Evolutionary conservation across 2,797 vertebrate species (phyloP).

Genomic region (Gila robusta): DNA sequence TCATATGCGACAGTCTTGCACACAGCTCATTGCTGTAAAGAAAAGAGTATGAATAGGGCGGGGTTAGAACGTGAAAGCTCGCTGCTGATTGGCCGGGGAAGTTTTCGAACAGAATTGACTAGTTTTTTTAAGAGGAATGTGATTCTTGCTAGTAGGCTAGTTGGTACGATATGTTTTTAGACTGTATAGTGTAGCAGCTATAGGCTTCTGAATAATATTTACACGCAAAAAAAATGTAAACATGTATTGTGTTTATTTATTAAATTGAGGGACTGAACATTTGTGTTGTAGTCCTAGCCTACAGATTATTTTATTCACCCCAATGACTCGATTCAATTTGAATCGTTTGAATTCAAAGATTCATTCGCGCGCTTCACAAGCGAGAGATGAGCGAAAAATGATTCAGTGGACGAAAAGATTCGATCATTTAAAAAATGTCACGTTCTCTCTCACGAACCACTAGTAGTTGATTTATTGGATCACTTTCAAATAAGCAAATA

Average conservation of each 20-base stretch:
- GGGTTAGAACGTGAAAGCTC: slow-evolving; percentile 44
- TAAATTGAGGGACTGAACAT: background rate
- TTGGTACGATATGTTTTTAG: background rate
- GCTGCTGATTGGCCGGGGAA: slow-evolving; percentile 73
- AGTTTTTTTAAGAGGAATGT: slow-evolving; percentile 39
- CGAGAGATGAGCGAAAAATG: background rate
- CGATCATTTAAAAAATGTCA: background rate
- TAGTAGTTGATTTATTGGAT: background rate
- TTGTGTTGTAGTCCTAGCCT: too few species aligned
- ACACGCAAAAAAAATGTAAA: background rate
- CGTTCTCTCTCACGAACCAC: background rate
- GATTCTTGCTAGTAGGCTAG: background rate
- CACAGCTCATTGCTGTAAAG: slow-evolving; percentile 70
- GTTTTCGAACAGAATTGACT: slow-evolving; percentile 77
- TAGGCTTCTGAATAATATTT: background rate
- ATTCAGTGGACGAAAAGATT: background rate
- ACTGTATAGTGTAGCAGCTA: background rate
- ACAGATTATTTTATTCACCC: background rate
- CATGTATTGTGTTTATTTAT: background rate
- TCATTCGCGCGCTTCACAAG: too few species aligned
- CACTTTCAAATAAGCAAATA: background rate
- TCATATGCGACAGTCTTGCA: slow-evolving; percentile 48
- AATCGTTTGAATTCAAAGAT: background rate
- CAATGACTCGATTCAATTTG: background rate
- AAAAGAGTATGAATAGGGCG: slow-evolving; percentile 47